phyloP scores from a whole-genome alignment of 1,140 invertebrate species.

The Atta cephalotes region DNA sequence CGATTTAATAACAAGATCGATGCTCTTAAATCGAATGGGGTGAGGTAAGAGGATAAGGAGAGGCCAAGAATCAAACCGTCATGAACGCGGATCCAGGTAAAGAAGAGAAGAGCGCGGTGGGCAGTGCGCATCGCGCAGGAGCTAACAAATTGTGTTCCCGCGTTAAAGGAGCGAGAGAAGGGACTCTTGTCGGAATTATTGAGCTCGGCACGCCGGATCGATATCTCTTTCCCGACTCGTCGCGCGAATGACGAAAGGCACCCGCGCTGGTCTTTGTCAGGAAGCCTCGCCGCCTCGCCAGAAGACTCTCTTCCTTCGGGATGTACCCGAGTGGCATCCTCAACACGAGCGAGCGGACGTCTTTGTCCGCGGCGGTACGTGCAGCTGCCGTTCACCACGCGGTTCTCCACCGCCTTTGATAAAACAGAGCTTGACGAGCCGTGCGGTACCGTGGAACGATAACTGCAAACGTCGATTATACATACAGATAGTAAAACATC shows the following conservation, averaged over 20 bases:
- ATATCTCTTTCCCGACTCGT: conserved; percentile 48
- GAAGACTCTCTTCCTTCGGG: not conserved
- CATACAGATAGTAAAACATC: conserved; percentile 46
- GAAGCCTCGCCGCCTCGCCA: not conserved
- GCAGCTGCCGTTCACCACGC: conserved; percentile 36
- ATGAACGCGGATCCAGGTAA: not conserved
- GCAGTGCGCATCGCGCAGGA: conserved; percentile 34
- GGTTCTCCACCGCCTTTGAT: conserved; percentile 41
- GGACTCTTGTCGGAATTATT: conserved; percentile 42
- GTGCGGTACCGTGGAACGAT: conserved; percentile 40
- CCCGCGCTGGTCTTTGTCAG: conserved; percentile 41
- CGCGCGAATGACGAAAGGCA: conserved; percentile 44
- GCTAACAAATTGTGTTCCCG: conserved; percentile 50
- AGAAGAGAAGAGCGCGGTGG: not conserved
- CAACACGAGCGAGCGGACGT: not conserved
- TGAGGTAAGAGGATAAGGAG: not conserved
- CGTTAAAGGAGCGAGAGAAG: conserved; percentile 53
- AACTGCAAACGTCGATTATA: conserved; percentile 50
- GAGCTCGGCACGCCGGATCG: conserved; percentile 39
- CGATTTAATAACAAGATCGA: conserved; percentile 39
- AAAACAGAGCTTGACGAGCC: conserved; percentile 45
- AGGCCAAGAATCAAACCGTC: not conserved
- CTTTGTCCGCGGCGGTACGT: conserved; percentile 43
- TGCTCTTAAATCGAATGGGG: not conserved
- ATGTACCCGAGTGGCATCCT: not conserved